A percentile compares a stretch with the other conserved stretches of the same genome.
Conservation (phyloP, 35 echinoderm and acorn worm species). For the Ophioderma brevispina region DNA sequence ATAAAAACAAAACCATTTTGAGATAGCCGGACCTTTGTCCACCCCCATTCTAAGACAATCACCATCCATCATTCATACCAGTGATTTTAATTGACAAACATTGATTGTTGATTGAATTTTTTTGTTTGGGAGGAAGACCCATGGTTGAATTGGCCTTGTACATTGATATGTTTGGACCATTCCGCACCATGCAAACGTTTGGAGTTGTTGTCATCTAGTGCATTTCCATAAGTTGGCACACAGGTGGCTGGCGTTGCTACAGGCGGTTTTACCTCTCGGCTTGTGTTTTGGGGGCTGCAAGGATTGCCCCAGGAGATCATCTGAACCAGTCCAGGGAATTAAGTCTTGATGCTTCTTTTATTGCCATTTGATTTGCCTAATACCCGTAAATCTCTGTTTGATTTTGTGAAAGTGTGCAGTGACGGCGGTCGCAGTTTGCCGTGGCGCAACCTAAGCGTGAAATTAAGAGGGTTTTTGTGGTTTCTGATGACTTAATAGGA, state of each 20-base stretch:
- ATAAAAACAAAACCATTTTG: not conserved
- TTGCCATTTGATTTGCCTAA: slow-evolving; percentile 9
- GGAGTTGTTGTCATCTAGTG: not conserved
- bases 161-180: not conserved
- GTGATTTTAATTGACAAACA: too few species aligned
- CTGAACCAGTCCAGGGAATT: not conserved
- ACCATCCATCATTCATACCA: too few species aligned
- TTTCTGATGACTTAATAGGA: not conserved
- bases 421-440: not conserved
- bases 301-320: not conserved
- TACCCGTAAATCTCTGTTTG: not conserved
- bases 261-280: not conserved
- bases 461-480: slow-evolving; percentile 1
- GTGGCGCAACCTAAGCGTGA: not conserved
- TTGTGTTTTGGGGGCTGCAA: not conserved
- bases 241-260: not conserved
- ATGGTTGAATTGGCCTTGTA: not conserved
- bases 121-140: too few species aligned
- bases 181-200: not conserved
- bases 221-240: not conserved
- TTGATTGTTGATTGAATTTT: too few species aligned
- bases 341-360: not conserved
- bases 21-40: too few species aligned
- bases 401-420: not conserved
- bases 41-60: too few species aligned